Base-by-base conservation (phyloP, 2,113 vertebrate genomes). In the Fukomys damarensis region DNA sequence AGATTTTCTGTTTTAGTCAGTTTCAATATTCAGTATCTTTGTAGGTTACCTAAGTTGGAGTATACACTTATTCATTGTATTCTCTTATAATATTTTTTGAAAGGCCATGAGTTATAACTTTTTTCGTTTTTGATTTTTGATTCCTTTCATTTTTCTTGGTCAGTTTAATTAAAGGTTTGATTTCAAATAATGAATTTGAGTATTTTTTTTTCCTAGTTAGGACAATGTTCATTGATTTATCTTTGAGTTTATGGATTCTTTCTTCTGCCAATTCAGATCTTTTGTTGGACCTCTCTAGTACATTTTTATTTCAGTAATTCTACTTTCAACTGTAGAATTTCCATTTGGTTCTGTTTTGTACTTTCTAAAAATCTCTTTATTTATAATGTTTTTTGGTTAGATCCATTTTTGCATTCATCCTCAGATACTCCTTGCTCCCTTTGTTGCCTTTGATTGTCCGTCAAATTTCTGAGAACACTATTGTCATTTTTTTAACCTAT, bases 321-420 rank as follows among this genome's bases (percentile, higher is more conserved):
- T 93, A 82, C n/a, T 65, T 90, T 76, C 52, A 91, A 81, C 49
- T 76, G 7, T 83, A 76, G 4, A 72, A 68, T 85, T 94, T 94
- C 66, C 76, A 61, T 61, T 94, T 76, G 43, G 32, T 26, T 68
- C 24, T 20, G 82, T 91, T 91, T 92, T 17, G 54, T 70, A 43
- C 49, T 82, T 83, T 68, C 16, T 46, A 49, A 49, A 49, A 49
- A n/a, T 52, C 8, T 77, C 12, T 76, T 68, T 61, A 82, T 94
- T 38, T 9, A 26, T 43, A 43, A 10, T 52, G 11, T 1, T 72
- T 72, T 5, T n/a, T 77, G 32, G 7, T 66, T 65, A 59, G 2
- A 59, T 13, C 22, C 5, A 59, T 76, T 77, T 81, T 87, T 24
- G 58, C 61, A 83, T 14, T 83, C 66, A 32, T 38, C 49, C 70